Evolutionary conservation across 2,888 invertebrate species (phyloP), one percentile per base, ranked within the genome.

Genomic region (Quadroppia sp.): DNA sequence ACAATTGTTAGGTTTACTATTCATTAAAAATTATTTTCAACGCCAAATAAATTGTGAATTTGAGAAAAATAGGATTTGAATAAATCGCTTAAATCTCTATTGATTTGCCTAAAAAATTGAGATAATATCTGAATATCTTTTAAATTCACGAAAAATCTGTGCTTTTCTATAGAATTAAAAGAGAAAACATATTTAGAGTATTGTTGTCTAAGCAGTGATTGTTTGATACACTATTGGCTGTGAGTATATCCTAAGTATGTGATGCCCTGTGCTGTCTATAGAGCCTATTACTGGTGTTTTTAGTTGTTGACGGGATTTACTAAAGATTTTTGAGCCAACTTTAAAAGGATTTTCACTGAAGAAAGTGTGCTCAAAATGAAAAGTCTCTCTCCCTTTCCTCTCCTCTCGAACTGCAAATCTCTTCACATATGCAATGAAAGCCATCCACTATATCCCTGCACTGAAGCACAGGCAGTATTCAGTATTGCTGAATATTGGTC

Each of bases 241-340:
- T 36, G 67, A 64, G 67, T 36, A 45, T 36, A 36, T 4, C 36
- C 36, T 36, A 36, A 36, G 36, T 36, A 36, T 36, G 36, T 9
- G 4, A 4, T 7, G 36, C n/a, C 36, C 36, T 36, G 36, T 36
- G 36, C 36, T 36, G 36, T 36, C 36, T 36, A 67, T 15, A 67
- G 67, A 67, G 67, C 67, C 67, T 67, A 67, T 67, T 67, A 67
- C 67, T 67, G 40, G 20, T 67, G 67, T 67, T 67, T 67, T 67
- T 20, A 67, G 67, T 67, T 67, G 67, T 67, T 67, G 67, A 67
- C 67, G 42, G 67, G 67, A 67, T 67, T 67, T 67, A 67, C 32
- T 23, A 13, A 32, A 67, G n/a, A 67, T 67, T 67, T 67, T 67
- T 67, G 40, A 67, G 40, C 17, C 40, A 67, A 67, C 40, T 40